A percentile compares a stretch with the other conserved stretches of the same genome.
These are phyloP conservation scores for Pyrochroa serraticornis DNA, from an alignment of 2,888 invertebrate genomes.

Conservation along the genomic window DNA sequence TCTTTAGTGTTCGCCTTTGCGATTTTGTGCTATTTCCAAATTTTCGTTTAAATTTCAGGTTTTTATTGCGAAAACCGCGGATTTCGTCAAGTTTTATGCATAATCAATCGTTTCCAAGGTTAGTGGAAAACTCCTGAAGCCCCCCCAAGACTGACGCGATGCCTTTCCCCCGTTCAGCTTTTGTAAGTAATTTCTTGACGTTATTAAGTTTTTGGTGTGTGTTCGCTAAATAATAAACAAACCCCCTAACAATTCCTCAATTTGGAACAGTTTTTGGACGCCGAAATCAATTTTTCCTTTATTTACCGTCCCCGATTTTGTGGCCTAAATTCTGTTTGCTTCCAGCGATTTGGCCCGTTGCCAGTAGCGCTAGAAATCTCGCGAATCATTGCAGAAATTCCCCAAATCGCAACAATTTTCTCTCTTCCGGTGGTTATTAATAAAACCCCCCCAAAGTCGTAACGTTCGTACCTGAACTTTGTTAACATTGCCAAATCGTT, in stretches of 20 bases:
- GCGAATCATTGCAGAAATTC: too few relatives aligned
- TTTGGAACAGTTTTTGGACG: too few relatives aligned
- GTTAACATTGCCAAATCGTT: conserved; percentile 11
- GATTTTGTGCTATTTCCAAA: conserved; percentile 5
- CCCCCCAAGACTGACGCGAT: conserved; percentile 17
- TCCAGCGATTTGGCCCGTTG: too few relatives aligned
- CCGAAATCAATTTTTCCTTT: too few relatives aligned
- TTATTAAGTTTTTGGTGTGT: background rate
- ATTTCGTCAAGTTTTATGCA: background rate
- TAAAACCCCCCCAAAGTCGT: background rate
- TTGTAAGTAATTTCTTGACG: conserved; percentile 23
- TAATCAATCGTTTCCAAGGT: background rate
- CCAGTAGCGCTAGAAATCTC: too few relatives aligned
- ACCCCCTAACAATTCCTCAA: background rate
- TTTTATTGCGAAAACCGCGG: background rate
- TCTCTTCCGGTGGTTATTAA: too few relatives aligned
- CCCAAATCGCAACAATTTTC: too few relatives aligned
- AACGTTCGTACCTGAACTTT: conserved; percentile 11
- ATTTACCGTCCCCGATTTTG: too few relatives aligned
- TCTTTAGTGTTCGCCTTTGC: conserved; percentile 19
- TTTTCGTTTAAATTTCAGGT: background rate
- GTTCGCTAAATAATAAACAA: conserved; percentile 9
- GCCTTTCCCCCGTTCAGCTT: conserved; percentile 24
- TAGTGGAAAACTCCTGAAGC: conserved; percentile 1
- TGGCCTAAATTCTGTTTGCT: too few relatives aligned